Percentiles rank a stretch among this genome's conserved stretches.
These are phyloP conservation scores for Sebastolobus altivelis DNA, from an alignment of 2,797 vertebrate genomes.

Conservation along the genomic window DNA sequence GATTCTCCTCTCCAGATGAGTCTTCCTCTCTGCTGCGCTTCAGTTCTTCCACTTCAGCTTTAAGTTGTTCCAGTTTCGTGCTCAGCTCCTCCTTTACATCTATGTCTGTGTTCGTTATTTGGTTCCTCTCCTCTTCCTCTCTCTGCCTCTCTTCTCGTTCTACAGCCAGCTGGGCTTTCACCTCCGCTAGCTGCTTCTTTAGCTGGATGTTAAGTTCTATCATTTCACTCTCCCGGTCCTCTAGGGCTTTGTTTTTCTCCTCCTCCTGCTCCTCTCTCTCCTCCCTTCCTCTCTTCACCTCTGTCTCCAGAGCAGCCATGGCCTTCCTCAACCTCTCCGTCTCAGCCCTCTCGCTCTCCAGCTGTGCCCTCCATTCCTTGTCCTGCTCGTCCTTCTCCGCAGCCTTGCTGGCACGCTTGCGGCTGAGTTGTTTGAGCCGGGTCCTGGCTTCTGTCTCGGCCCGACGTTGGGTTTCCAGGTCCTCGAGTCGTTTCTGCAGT, in stretches of 20 bases:
- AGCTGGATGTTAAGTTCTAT: constrained; percentile 77
- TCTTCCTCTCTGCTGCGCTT: constrained; percentile 47
- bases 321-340: constrained; percentile 71
- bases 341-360: constrained; percentile 81
- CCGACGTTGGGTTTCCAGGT: constrained; percentile 82
- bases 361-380: constrained; percentile 69
- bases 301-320: constrained; percentile 67
- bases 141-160: constrained; percentile 77
- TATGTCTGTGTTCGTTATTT: constrained; percentile 37
- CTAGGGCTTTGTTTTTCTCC: constrained; percentile 47
- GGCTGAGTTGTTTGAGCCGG: constrained; percentile 85
- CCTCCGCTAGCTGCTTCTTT: constrained; percentile 74
- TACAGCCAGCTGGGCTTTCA: constrained; percentile 79
- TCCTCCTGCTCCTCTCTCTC: constrained; percentile 43
- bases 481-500: constrained; percentile 83
- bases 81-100: constrained; percentile 63
- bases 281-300: constrained; percentile 44
- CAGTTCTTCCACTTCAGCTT: constrained; percentile 78
- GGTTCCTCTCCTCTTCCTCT: constrained; percentile 70
- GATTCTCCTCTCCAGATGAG: constrained; percentile 57
- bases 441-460: constrained; percentile 83
- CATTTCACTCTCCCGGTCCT: constrained; percentile 75
- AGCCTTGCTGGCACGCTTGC: constrained; percentile 77
- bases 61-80: constrained; percentile 74
- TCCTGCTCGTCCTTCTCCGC: constrained; percentile 76